Percentiles rank a stretch among this genome's conserved stretches.
phyloP scores from a whole-genome alignment of 2,797 vertebrate species.

The Diglossa cyanea region DNA sequence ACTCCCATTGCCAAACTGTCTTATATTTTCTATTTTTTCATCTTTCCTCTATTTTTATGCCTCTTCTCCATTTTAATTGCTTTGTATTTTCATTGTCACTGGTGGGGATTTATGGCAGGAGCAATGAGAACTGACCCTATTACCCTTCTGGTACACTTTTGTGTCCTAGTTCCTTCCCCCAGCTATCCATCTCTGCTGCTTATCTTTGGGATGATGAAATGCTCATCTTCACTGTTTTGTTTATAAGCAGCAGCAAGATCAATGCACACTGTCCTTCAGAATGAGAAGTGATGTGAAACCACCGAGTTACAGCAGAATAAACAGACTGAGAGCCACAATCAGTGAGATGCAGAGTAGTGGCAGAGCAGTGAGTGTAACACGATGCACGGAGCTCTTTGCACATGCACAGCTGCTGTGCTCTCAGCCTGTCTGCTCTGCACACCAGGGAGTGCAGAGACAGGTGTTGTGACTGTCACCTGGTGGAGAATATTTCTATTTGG shows the following conservation, averaged over 20 bases:
- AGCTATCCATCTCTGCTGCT: neutral
- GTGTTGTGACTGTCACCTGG: neutral
- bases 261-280: neutral
- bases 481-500: neutral
- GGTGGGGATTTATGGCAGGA: neutral
- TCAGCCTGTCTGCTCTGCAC: neutral
- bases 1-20: neutral
- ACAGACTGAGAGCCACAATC: accelerated
- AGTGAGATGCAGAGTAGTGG: accelerated
- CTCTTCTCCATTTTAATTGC: neutral
- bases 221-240: neutral
- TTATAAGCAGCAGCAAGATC: neutral
- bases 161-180: neutral
- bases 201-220: neutral
- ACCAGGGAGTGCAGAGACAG: neutral
- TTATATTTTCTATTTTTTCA: neutral
- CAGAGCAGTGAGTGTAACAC: neutral
- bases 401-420: neutral
- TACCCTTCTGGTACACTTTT: accelerated
- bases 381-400: neutral
- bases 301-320: neutral
- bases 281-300: neutral
- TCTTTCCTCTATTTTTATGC: neutral
- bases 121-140: neutral
- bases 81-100: neutral